Evolutionary conservation across 2,113 vertebrate genomes (phyloP), one percentile per base, ranked within the genome.

Genomic region (Callipepla squamata): DNA sequence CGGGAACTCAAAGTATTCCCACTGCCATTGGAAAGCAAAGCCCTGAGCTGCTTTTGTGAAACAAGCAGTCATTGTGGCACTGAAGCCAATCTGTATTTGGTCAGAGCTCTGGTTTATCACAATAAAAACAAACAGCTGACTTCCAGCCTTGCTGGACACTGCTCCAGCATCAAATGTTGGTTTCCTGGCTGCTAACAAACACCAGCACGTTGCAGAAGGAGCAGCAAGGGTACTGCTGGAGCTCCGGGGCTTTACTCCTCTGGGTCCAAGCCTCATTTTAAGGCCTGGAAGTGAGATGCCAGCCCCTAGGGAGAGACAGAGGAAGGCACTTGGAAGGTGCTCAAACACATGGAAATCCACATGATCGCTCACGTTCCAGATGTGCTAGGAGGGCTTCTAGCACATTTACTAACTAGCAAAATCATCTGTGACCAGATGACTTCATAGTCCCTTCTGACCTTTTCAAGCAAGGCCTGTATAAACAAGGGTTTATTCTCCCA

Each of bases 131-230:
- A 96, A 92, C 75, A 83, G 4, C 74, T 50, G 36, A 55, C 80
- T 96, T 93, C 90, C 93, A 95, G 89, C 61, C 81, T 85, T 74
- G 78, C 91, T 89, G 80, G 93, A 96, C 73, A 25, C 84, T 93
- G 88, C 77, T 57, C 80, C 57, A 32, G 87, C 80, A 85, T 65
- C 92, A 23, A 92, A 47, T 53, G 74, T 51, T 78, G 75, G 80
- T 51, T 96, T 97, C 96, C 95, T 95, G 92, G 32, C 87, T 79
- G 87, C 89, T 68, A 92, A 75, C 50, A 95, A 92, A 80, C 78
- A 86, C 7, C 2, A 0, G 40, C 63, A 84, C 0, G 0, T 67
- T 72, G 80, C 8, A 62, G 80, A 81, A 30, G 13, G 20, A 66
- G 80, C 5, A 1, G 48, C 53, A 70, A 63, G 5, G 51, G 23